phyloP scores from a whole-genome alignment of 1,140 invertebrate species.

The Aphaenogaster rudis region DNA sequence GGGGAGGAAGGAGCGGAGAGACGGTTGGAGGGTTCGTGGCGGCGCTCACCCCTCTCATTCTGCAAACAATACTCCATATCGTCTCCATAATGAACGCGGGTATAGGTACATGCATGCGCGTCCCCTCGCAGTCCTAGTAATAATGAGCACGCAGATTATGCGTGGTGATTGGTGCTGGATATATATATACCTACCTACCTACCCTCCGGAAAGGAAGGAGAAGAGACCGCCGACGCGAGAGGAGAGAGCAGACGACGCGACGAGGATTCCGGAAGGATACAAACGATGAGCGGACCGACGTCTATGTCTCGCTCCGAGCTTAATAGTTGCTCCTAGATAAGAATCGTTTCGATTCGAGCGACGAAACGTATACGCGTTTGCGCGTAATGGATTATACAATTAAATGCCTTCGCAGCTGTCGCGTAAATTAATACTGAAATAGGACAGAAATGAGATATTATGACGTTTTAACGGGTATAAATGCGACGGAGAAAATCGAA shows the following conservation, averaged over 20 bases:
- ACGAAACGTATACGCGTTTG: background rate
- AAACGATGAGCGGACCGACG: constrained; percentile 64
- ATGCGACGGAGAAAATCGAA: constrained; percentile 68
- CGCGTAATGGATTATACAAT: background rate
- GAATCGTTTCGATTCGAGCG: background rate
- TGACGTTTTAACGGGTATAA: constrained; percentile 23
- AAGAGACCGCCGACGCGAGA: constrained; percentile 14
- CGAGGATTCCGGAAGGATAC: constrained; percentile 68
- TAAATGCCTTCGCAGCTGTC: background rate
- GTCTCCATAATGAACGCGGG: constrained; percentile 86
- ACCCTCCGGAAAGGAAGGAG: constrained; percentile 77
- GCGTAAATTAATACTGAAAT: constrained; percentile 20
- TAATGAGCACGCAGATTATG: constrained; percentile 87
- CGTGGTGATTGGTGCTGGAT: constrained; percentile 85
- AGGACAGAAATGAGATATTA: constrained; percentile 15
- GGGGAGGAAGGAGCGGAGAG: constrained; percentile 48
- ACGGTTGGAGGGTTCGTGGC: constrained; percentile 72
- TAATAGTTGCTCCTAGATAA: constrained; percentile 51
- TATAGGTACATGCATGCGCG: constrained; percentile 79
- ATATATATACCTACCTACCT: constrained; percentile 57
- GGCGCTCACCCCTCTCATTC: constrained; percentile 84
- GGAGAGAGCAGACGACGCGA: constrained; percentile 52
- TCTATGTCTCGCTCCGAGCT: constrained; percentile 58
- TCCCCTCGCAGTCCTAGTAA: constrained; percentile 84
- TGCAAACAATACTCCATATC: constrained; percentile 87